These are phyloP conservation scores for Mylabris phalerata DNA, from an alignment of 1,140 invertebrate species.

Conservation along the genomic window DNA sequence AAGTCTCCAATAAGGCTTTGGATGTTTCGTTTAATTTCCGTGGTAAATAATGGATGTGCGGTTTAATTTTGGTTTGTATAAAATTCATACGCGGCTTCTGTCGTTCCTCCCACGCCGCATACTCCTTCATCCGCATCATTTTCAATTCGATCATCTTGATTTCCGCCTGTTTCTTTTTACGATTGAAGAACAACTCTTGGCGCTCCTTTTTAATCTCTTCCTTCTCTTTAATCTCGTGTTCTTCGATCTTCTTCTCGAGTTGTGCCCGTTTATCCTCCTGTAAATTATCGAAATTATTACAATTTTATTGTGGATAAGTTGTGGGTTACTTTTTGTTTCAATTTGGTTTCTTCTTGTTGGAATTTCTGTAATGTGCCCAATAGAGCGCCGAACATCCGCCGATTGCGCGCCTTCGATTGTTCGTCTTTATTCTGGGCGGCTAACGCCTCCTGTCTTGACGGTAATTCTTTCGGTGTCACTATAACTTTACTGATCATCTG, in stretches of 20 bases:
- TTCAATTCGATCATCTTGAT: constrained; percentile 87
- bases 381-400: constrained; percentile 90
- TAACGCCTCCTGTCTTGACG: constrained; percentile 68
- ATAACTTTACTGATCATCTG: constrained; percentile 50
- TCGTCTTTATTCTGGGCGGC: constrained; percentile 80
- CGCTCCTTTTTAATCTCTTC: constrained; percentile 78
- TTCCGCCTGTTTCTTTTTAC: constrained; percentile 81
- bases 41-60: constrained; percentile 82
- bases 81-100: constrained; percentile 73
- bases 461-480: constrained; percentile 56
- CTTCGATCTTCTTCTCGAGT: constrained; percentile 90
- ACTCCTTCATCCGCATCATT: constrained; percentile 79
- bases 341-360: constrained; percentile 85
- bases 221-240: constrained; percentile 80
- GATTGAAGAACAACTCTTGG: constrained; percentile 75
- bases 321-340: constrained; percentile 60
- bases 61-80: constrained; percentile 81
- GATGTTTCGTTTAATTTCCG: constrained; percentile 56
- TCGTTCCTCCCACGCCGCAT: constrained; percentile 79
- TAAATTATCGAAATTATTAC: constrained; percentile 26
- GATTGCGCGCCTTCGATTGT: constrained; percentile 76
- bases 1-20: constrained; percentile 45
- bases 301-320: neutral
- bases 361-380: constrained; percentile 93
- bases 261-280: constrained; percentile 76